Conservation (phyloP, 2,113 vertebrate genomes). For the Morone chrysops region DNA sequence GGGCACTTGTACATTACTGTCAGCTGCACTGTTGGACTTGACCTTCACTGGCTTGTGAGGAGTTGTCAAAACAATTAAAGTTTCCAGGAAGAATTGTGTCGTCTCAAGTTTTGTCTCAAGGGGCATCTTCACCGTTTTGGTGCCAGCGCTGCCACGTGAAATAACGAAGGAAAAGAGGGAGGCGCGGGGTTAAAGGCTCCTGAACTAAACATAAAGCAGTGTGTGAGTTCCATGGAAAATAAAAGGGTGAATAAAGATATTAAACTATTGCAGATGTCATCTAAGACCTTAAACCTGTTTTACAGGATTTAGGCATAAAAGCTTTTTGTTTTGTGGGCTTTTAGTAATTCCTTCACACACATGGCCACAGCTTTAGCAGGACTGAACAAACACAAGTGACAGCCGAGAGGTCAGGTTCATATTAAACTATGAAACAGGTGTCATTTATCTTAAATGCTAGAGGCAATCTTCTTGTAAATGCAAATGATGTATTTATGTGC, state of each 20-base stretch:
- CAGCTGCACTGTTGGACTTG: conserved; percentile 76
- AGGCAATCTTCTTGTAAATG: neutral
- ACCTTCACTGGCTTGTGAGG: conserved; percentile 79
- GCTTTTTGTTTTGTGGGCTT: conserved; percentile 31
- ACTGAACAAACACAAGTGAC: neutral
- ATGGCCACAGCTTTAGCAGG: neutral
- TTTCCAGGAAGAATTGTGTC: conserved; percentile 79
- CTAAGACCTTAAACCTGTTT: conserved; percentile 35
- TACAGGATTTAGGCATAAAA: conserved; percentile 40
- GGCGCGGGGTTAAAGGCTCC: neutral
- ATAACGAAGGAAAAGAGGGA: conserved; percentile 19
- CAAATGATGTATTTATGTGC: neutral
- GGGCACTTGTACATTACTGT: conserved; percentile 78
- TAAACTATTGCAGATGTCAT: conserved; percentile 27
- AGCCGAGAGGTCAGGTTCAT: neutral
- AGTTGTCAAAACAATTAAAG: conserved; percentile 83
- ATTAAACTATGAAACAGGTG: neutral
- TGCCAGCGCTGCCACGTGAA: neutral
- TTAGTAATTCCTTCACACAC: conserved; percentile 45
- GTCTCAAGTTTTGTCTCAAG: conserved; percentile 76
- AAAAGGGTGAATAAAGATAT: conserved; percentile 26
- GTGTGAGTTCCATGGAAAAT: neutral
- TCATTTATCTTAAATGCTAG: neutral
- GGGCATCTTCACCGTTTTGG: neutral
- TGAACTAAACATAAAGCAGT: neutral